Evolutionary conservation across 2,113 vertebrate genomes (phyloP), one percentile per base, ranked within the genome.

Genomic region (Urocolius indicus): DNA sequence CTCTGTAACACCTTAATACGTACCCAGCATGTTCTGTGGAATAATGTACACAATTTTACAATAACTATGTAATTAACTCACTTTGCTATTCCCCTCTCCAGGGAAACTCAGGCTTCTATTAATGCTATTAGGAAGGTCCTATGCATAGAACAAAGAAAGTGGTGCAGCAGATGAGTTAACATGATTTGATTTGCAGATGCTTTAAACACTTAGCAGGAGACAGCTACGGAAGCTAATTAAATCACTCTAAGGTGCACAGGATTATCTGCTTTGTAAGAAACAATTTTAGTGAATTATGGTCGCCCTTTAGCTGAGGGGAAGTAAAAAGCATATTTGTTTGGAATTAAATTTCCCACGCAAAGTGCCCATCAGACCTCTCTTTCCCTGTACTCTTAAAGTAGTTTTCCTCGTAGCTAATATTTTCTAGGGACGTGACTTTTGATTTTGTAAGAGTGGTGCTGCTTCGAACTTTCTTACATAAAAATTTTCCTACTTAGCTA

Each of bases 171-270:
- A 98, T 97, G 97, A 96, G 97, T 97, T 98, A 98, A 97, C 97
- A 97, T 97, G 97, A 98, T 98, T 98, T 98, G 98, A 98, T 98
- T 98, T 98, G 98, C 97, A 97, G 97, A 97, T 98, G 98, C 97
- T 98, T 98, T 98, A 98, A 98, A 98, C 98, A 98, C 98, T 98
- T 98, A 98, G 98, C 98, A 97, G 97, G 97, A 98, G 98, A 98
- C 96, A 98, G 97, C 97, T 96, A 95, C 58, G 89, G 97, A 97
- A 98, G 96, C 97, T 98, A 98, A 98, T 98, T 98, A 98, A 98
- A 97, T 97, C 96, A 98, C 97, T 98, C 96, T 92, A 96, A 98
- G 98, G 97, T 98, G 97, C 97, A 96, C 84, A 87, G 97, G 97
- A 96, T 97, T 98, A 98, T 98, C 97, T 97, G 96, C 97, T 98